phyloP scores from a whole-genome alignment of 1,140 invertebrate genomes.

The Panulirus ornatus region DNA sequence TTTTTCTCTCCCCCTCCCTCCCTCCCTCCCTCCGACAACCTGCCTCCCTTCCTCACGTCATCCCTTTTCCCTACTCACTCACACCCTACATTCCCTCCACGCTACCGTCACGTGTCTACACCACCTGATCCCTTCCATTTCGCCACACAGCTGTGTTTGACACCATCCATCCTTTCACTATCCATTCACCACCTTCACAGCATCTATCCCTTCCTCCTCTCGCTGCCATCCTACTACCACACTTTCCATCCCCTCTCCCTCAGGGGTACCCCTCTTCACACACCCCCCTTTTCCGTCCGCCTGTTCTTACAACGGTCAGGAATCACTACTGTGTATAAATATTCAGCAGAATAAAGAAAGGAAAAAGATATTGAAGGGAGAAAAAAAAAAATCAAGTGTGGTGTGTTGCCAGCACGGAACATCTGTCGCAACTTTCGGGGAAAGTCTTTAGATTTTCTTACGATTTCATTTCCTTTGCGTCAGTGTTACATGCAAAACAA shows the following conservation, averaged over 20 bases:
- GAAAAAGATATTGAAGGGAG: too few relatives aligned
- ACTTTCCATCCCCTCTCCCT: background rate
- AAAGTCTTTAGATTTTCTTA: background rate
- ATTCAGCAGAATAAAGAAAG: background rate
- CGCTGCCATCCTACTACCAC: background rate
- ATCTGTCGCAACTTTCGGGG: background rate
- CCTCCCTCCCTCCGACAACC: background rate
- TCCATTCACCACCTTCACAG: background rate
- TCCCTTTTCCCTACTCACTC: background rate
- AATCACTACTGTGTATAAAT: slow-evolving; percentile 25
- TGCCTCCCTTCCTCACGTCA: slow-evolving; percentile 6
- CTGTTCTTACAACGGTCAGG: slow-evolving; percentile 22
- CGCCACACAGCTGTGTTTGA: background rate
- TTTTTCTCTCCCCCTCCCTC: background rate
- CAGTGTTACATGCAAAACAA: background rate
- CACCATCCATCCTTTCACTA: background rate
- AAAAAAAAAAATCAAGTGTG: background rate
- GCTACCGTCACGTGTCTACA: background rate
- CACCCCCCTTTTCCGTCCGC: background rate
- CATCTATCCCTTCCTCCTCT: background rate
- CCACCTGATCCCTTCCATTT: background rate
- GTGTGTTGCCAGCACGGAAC: background rate
- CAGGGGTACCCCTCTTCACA: background rate
- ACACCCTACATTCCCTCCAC: background rate
- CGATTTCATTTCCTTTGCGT: background rate